Conservation (phyloP, 2,888 invertebrate species). For the Monochamus alternatus region DNA sequence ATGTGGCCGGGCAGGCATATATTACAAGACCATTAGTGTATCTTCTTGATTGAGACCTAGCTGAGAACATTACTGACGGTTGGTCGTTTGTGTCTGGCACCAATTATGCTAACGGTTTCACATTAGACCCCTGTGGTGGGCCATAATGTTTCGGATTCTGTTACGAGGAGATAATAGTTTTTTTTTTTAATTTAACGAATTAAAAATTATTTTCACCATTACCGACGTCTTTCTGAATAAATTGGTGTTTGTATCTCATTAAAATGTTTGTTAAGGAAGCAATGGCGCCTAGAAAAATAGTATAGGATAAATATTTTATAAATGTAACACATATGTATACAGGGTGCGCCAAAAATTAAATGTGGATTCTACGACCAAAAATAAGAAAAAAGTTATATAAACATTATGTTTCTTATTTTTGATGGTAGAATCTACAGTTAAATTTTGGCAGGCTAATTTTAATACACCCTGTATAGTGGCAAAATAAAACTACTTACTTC, state of each 20-base stretch:
- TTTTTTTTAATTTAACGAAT: constrained; percentile 1
- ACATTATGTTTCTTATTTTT: no score
- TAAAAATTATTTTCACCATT: constrained; percentile 3
- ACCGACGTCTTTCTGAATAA: not conserved
- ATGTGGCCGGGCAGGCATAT: constrained; percentile 4
- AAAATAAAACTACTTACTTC: no score
- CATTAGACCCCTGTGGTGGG: constrained; percentile 35
- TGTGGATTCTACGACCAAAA: no score
- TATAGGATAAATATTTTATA: no score
- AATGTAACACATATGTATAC: no score
- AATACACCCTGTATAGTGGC: no score
- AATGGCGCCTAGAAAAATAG: not conserved
- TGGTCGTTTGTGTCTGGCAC: constrained; percentile 30
- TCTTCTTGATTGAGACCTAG: constrained; percentile 22
- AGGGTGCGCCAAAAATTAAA: no score
- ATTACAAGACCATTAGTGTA: constrained; percentile 17
- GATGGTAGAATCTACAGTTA: no score
- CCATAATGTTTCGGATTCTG: constrained; percentile 18
- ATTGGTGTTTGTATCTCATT: not conserved
- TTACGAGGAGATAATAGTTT: constrained; percentile 27
- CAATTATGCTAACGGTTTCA: constrained; percentile 36
- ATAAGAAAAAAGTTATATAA: no score
- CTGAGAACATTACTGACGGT: constrained; percentile 19
- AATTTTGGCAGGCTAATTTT: no score
- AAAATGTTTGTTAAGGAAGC: not conserved